Conservation (phyloP, 2,113 vertebrate genomes). For the Marcusenius ussheri region DNA sequence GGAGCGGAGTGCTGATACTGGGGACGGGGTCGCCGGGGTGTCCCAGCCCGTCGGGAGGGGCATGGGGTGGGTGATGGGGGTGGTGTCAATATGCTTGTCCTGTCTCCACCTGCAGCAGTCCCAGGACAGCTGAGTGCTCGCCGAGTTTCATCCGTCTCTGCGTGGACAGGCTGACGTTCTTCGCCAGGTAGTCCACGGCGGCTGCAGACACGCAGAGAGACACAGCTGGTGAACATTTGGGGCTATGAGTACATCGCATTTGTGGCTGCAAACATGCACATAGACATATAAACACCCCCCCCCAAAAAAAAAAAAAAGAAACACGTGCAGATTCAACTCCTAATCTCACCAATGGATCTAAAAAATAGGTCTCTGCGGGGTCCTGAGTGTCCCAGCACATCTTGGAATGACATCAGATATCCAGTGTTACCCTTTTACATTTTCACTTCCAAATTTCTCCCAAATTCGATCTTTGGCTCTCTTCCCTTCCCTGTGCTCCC, state of each 20-base stretch:
- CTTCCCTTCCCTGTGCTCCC: neutral
- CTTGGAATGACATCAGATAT: neutral
- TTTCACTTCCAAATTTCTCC: neutral
- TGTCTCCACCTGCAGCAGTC: constrained; percentile 90
- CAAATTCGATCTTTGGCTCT: neutral
- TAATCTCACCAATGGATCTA: neutral
- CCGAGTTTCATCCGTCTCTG: constrained; percentile 93
- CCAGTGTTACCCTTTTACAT: neutral
- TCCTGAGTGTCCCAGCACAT: neutral
- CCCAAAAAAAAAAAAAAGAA: neutral
- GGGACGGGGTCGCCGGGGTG: constrained; percentile 6
- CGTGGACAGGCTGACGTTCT: constrained; percentile 88
- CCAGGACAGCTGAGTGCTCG: constrained; percentile 88
- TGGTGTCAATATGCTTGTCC: constrained; percentile 82
- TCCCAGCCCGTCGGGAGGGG: constrained; percentile 1
- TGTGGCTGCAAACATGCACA: neutral
- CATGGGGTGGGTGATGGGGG: neutral
- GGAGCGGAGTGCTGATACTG: constrained; percentile 46
- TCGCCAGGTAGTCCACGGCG: constrained; percentile 91
- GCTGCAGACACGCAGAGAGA: constrained; percentile 50
- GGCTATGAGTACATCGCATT: too few species aligned
- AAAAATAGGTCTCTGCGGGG: neutral
- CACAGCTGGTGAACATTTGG: neutral
- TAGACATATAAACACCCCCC: neutral
- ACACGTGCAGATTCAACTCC: neutral